Percentiles rank a stretch among this genome's conserved stretches.
Evolutionary conservation across 1,140 invertebrate genomes (phyloP).

Genomic region (Drosophila mauritiana): DNA sequence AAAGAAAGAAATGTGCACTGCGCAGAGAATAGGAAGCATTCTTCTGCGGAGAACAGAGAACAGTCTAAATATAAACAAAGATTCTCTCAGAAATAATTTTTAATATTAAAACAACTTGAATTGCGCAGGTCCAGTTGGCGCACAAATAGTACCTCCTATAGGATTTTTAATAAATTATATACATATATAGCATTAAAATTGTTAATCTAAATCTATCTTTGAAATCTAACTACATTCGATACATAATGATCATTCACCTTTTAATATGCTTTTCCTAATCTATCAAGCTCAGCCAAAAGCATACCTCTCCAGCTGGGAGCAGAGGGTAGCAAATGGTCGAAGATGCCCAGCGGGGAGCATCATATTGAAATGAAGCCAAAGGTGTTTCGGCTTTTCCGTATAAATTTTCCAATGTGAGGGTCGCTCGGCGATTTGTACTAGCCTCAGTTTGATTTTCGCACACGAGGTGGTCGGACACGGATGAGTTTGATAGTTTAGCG

Average conservation of each 20-base stretch:
- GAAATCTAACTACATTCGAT: too few relatives aligned
- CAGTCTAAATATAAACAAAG: constrained; percentile 66
- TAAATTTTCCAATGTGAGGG: constrained; percentile 56
- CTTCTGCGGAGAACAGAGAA: constrained; percentile 20
- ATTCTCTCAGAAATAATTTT: constrained; percentile 58
- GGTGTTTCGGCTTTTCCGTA: constrained; percentile 62
- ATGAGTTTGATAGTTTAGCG: constrained; percentile 8
- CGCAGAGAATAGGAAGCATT: constrained; percentile 53
- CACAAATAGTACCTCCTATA: neutral
- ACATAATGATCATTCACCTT: too few relatives aligned
- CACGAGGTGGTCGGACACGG: constrained; percentile 45
- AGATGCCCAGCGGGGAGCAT: constrained; percentile 40
- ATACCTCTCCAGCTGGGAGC: neutral
- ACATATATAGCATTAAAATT: too few relatives aligned
- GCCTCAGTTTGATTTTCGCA: constrained; percentile 65
- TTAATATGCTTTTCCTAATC: too few relatives aligned
- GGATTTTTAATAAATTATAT: neutral
- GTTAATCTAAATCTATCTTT: too few relatives aligned
- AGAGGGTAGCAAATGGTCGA: constrained; percentile 11
- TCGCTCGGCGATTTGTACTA: constrained; percentile 23
- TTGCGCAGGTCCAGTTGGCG: neutral
- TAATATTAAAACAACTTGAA: constrained; percentile 46
- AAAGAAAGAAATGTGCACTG: constrained; percentile 12
- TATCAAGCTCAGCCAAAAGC: neutral
- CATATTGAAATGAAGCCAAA: constrained; percentile 53